A percentile compares a stretch with the other conserved stretches of the same genome.
These are phyloP conservation scores for Ectobius pallidus DNA, from an alignment of 2,888 invertebrate species.

Conservation along the genomic window DNA sequence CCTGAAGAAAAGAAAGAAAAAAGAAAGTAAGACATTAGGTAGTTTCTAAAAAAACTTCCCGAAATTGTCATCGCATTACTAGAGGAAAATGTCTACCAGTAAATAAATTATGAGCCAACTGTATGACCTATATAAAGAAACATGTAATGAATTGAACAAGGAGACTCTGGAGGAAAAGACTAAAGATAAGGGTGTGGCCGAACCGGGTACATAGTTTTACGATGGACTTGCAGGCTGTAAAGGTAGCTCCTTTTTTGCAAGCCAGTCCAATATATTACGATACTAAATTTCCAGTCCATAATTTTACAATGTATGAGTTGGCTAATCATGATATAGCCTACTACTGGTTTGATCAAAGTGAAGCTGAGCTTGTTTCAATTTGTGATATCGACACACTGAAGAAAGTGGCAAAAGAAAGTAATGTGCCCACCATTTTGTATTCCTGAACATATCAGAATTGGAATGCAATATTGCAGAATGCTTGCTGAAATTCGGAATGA, in stretches of 20 bases:
- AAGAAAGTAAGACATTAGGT: not conserved
- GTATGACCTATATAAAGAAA: constrained; percentile 42
- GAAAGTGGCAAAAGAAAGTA: too few species aligned
- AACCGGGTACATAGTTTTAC: constrained; percentile 39
- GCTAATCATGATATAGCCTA: constrained; percentile 43
- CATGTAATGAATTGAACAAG: constrained; percentile 40
- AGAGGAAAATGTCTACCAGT: constrained; percentile 41
- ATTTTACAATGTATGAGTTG: too few species aligned
- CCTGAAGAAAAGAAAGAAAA: not conserved
- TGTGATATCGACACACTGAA: not conserved
- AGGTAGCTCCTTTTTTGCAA: constrained; percentile 44
- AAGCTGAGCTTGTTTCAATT: constrained; percentile 41
- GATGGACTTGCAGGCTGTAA: too few species aligned
- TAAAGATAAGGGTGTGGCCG: constrained; percentile 43
- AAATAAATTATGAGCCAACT: constrained; percentile 38
- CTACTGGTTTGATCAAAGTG: constrained; percentile 46
- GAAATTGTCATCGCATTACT: constrained; percentile 46
- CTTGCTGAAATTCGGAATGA: not conserved
- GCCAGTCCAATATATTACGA: constrained; percentile 47
- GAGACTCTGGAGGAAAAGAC: constrained; percentile 44
- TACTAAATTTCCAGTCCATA: constrained; percentile 47
- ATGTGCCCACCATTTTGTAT: too few species aligned
- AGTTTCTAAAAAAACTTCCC: too few species aligned
- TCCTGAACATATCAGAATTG: not conserved
- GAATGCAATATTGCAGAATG: not conserved